These are phyloP conservation scores for Fabriciana adippe DNA, from an alignment of 2,888 invertebrate genomes.

Conservation along the genomic window DNA sequence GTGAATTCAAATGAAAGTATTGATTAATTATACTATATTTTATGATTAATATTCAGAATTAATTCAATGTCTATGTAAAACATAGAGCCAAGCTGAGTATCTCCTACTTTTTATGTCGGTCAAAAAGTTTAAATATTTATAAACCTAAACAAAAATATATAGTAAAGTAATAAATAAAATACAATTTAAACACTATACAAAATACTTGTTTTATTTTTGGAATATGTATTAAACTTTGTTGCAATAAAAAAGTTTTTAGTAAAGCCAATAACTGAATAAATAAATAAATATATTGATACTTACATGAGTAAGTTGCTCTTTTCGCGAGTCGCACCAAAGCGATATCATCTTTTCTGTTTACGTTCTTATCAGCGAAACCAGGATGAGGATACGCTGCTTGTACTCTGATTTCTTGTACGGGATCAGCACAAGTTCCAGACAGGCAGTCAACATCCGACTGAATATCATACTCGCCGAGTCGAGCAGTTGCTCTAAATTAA, in stretches of 20 bases:
- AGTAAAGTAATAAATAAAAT: too few species aligned
- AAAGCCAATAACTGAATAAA: too few species aligned
- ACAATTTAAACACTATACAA: neutral
- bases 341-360: constrained; percentile 81
- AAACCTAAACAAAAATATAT: too few species aligned
- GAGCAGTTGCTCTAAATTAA: constrained; percentile 72
- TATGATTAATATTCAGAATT: too few species aligned
- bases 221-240: too few species aligned
- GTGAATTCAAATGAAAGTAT: too few species aligned
- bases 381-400: constrained; percentile 85
- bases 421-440: constrained; percentile 82
- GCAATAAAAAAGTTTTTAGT: too few species aligned
- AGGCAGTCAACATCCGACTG: constrained; percentile 84
- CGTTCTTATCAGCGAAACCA: constrained; percentile 74
- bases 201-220: neutral
- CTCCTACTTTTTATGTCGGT: too few species aligned
- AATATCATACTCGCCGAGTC: constrained; percentile 86
- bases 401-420: constrained; percentile 83
- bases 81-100: too few species aligned
- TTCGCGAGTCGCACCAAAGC: constrained; percentile 77
- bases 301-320: constrained; percentile 59
- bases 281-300: neutral
- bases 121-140: too few species aligned
- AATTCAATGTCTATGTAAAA: too few species aligned
- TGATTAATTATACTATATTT: too few species aligned